Conservation (phyloP, 2,113 vertebrate species). For the Sula dactylatra region DNA sequence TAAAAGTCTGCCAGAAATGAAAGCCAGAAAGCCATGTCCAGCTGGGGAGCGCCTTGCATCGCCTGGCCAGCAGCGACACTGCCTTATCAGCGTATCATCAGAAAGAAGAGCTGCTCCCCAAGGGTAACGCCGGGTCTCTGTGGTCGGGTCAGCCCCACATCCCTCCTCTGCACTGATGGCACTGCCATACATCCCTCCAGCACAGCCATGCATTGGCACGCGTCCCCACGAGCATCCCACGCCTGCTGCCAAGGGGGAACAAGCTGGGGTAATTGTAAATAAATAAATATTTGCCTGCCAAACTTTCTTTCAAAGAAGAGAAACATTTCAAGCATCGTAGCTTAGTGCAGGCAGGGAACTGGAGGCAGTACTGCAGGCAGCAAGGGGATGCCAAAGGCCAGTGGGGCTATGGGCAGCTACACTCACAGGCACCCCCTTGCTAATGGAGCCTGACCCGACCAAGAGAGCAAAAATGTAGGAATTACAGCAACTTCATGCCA, state of each 20-base stretch:
- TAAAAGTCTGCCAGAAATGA: neutral
- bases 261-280: neutral
- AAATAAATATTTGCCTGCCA: neutral
- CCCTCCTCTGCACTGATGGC: neutral
- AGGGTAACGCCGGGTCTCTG: accelerated
- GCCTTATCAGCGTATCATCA: neutral
- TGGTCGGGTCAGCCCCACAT: accelerated
- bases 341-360: neutral
- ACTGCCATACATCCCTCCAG: neutral
- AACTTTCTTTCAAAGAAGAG: neutral
- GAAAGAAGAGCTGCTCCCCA: neutral
- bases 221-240: neutral
- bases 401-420: neutral
- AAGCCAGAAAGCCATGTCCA: neutral
- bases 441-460: accelerated
- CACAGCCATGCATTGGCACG: accelerated
- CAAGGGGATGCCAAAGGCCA: accelerated
- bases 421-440: neutral
- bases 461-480: neutral
- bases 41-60: accelerated
- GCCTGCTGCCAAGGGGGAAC: neutral
- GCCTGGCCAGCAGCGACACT: neutral
- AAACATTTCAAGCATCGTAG: neutral
- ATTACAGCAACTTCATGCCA: neutral
- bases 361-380: neutral